Evolutionary conservation across 1,140 invertebrate species (phyloP), one percentile per base, ranked within the genome.

Genomic region (Brachionus rotundiformis): DNA sequence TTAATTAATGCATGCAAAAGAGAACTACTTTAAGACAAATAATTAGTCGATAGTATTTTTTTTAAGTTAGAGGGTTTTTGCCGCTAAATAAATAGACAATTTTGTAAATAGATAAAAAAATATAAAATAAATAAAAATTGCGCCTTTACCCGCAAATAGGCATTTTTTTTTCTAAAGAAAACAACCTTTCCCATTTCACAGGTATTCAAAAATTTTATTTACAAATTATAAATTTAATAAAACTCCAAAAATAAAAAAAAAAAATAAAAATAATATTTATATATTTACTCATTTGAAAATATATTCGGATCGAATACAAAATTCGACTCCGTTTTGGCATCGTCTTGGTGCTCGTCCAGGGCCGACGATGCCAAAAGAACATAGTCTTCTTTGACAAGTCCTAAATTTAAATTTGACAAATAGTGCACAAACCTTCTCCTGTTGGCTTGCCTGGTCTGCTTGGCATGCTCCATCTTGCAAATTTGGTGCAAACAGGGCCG

Each of bases 231-330:
- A 31, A 25, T 29, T 29, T 13, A 63, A 63, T 0, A 63, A n/a
- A n/a, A n/a, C n/a, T n/a, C n/a, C n/a, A n/a, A n/a, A n/a, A n/a
- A n/a, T n/a, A n/a, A n/a, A n/a, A n/a, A n/a, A n/a, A n/a, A n/a
- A n/a, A n/a, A n/a, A n/a, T n/a, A 63, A 63, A 63, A 25, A 29
- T 3, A 23, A 0, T 54, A 19, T 54, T 63, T 63, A 63, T 16
- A 63, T 1, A 29, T 27, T 63, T 77, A 31, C 7, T 77, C 73
- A 77, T 77, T 29, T 44, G 36, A 77, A 49, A 59, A 59, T n/a
- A 59, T 47, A 31, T 77, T 13, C 19, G 73, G 13, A 59, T 77
- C 73, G 25, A 59, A 77, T 6, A 31, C 33, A 29, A 27, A 16
- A 31, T 27, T 49, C 19, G 25, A 19, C 8, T 77, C 39, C 7